These are phyloP conservation scores for Craterocephalus amniculus DNA, from an alignment of 2,797 vertebrate genomes.

Conservation along the genomic window DNA sequence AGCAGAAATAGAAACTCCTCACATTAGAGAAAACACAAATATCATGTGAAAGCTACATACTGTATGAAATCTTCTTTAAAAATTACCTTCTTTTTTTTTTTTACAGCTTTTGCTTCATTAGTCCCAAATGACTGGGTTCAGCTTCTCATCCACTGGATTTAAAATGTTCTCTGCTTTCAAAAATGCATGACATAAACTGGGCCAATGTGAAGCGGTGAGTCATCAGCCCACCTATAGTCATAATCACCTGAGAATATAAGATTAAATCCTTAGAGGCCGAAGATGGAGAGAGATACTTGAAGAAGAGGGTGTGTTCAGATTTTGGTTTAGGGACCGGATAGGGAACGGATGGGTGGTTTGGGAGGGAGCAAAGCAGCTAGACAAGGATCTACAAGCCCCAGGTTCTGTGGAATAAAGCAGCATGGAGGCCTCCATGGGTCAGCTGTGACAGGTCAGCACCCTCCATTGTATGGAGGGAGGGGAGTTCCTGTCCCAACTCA, in stretches of 20 bases:
- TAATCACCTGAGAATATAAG: neutral
- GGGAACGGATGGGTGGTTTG: neutral
- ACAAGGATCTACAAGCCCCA: slow-evolving; percentile 34
- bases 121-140: neutral
- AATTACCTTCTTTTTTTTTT: slow-evolving; percentile 2
- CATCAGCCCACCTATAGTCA: slow-evolving; percentile 6
- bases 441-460: slow-evolving; percentile 71
- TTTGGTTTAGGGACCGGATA: neutral
- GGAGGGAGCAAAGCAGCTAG: slow-evolving; percentile 29
- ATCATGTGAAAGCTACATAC: neutral
- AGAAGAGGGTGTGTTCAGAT: slow-evolving; percentile 18
- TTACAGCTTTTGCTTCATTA: neutral
- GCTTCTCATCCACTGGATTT: neutral
- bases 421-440: slow-evolving; percentile 66
- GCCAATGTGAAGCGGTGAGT: slow-evolving; percentile 20
- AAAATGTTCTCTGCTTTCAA: neutral
- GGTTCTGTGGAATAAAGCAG: slow-evolving; percentile 49
- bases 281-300: neutral
- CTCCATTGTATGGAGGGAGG: slow-evolving; percentile 63
- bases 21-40: neutral
- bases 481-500: slow-evolving; percentile 67
- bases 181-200: slow-evolving; percentile 3
- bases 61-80: neutral
- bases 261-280: slow-evolving; percentile 5
- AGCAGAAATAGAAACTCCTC: neutral